phyloP scores from a whole-genome alignment of 1,140 invertebrate species.

The Drosophila sechellia region DNA sequence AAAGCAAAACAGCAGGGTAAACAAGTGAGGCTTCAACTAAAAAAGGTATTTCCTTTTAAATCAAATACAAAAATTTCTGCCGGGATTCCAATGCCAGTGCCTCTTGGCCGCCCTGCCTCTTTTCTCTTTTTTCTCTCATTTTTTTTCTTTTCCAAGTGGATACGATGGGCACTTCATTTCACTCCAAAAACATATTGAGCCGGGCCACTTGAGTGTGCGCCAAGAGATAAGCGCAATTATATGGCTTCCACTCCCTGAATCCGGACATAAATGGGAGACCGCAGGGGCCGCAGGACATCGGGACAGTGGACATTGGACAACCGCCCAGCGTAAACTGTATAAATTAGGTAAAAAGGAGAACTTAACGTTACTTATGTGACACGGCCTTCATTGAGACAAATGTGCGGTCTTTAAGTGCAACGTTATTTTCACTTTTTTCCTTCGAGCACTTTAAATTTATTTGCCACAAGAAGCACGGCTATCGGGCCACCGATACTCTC shows the following conservation, averaged over 20 bases:
- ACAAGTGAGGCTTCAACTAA: slow-evolving; percentile 50
- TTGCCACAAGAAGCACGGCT: slow-evolving; percentile 9
- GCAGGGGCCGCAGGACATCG: slow-evolving; percentile 10
- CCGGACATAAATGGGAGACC: slow-evolving; percentile 31
- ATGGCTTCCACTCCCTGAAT: slow-evolving; percentile 65
- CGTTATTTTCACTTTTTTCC: slow-evolving; percentile 26
- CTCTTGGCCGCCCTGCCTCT: slow-evolving; percentile 1
- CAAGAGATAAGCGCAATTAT: slow-evolving; percentile 82
- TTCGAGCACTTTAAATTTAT: slow-evolving; percentile 63
- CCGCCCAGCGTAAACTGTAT: slow-evolving; percentile 45
- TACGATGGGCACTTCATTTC: slow-evolving; percentile 74
- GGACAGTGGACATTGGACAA: slow-evolving; percentile 1
- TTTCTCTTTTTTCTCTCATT: background rate
- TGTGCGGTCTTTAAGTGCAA: slow-evolving; percentile 71
- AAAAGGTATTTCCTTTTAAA: slow-evolving; percentile 79
- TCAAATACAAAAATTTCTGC: slow-evolving; percentile 70
- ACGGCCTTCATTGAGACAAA: slow-evolving; percentile 75
- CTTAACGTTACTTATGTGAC: slow-evolving; percentile 67
- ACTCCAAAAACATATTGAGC: slow-evolving; percentile 78
- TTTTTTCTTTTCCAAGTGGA: slow-evolving; percentile 33
- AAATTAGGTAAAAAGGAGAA: slow-evolving; percentile 69
- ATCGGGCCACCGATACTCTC: background rate
- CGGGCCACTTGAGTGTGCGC: slow-evolving; percentile 77
- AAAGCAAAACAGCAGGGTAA: slow-evolving; percentile 40
- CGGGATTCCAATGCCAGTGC: slow-evolving; percentile 45